Evolutionary conservation across 2,797 vertebrate species (phyloP), one percentile per base, ranked within the genome.

Genomic region (Halcyon badia): DNA sequence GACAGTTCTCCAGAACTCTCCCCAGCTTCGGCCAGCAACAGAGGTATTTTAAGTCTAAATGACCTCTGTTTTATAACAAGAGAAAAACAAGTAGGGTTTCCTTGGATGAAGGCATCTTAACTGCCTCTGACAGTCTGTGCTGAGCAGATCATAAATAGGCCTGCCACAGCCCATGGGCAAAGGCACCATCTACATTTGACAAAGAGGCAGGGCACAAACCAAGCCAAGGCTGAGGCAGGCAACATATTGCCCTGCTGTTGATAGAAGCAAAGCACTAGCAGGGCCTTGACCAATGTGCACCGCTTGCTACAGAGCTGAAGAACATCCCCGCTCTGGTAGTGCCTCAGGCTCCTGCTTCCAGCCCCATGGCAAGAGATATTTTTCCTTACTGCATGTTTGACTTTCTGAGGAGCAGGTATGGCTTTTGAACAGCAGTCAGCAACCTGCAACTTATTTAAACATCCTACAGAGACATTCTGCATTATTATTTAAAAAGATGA

Each of bases 61-160:
- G 56, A 92, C 94, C 78, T 94, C 83, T 77, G 57, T 93, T 96
- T 96, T 84, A 58, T 92, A 95, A 87, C 71, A 82, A 44, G 73
- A 24, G 56, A 70, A 68, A 31, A 94, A 56, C 61, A 94, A 89
- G 78, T 68, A 89, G 10, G 10, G 7, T 88, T 87, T 92, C 48
- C 75, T 88, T 69, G 56, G 80, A 86, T 90, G 86, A 84, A 90
- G 71, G 73, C 82, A 73, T 70, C 73, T 90, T 96, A 96, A 96
- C 94, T 7, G 31, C 46, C 80, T 90, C 86, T 90, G 94, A 94
- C 92, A 95, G 89, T 20, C 54, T 57, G 83, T 80, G 86, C 66
- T 65, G 73, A 94, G 72, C 49, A 84, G 77, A 78, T 91, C 80
- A 42, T 89, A 95, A 94, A 90, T 82, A 94, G 75, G 9, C 51